Percentiles rank a stretch among this genome's conserved stretches.
Evolutionary conservation across 2,888 invertebrate species (phyloP).

Genomic region (Hypomecis atomaria): DNA sequence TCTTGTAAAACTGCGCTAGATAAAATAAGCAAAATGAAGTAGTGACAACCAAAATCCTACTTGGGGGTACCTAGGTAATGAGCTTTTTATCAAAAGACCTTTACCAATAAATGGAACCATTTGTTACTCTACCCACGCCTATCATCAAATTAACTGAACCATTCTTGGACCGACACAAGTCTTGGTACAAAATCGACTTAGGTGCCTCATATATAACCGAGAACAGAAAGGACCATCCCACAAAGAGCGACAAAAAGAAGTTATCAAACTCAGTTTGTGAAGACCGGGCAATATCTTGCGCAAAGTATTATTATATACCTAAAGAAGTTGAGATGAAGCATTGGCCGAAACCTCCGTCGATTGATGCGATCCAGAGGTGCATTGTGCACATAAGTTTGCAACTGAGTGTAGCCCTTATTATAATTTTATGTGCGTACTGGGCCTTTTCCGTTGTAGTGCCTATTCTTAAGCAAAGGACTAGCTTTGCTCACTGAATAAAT

Average conservation of each 20-base stretch:
- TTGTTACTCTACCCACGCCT: background rate
- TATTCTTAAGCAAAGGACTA: constrained; percentile 7
- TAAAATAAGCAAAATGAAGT: too few species aligned
- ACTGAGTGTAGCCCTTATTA: constrained; percentile 40
- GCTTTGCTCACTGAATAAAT: background rate
- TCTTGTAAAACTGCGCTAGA: too few species aligned
- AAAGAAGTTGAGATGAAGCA: background rate
- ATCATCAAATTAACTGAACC: background rate
- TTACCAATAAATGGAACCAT: constrained; percentile 6
- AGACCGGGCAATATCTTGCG: background rate
- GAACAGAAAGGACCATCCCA: constrained; percentile 6
- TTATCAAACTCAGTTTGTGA: background rate
- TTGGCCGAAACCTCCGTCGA: constrained; percentile 25
- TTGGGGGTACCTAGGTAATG: too few species aligned
- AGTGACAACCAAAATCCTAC: too few species aligned
- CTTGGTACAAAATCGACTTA: constrained; percentile 59
- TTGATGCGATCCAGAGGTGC: constrained; percentile 34
- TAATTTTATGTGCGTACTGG: constrained; percentile 45
- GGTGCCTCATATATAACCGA: constrained; percentile 54
- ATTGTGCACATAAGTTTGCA: constrained; percentile 35
- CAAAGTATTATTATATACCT: background rate
- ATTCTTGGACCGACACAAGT: constrained; percentile 55
- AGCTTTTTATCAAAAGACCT: too few species aligned
- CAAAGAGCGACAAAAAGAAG: constrained; percentile 2
- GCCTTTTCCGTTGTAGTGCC: constrained; percentile 43